phyloP scores from a whole-genome alignment of 2,888 invertebrate genomes.

The Dysmachus trigonus region DNA sequence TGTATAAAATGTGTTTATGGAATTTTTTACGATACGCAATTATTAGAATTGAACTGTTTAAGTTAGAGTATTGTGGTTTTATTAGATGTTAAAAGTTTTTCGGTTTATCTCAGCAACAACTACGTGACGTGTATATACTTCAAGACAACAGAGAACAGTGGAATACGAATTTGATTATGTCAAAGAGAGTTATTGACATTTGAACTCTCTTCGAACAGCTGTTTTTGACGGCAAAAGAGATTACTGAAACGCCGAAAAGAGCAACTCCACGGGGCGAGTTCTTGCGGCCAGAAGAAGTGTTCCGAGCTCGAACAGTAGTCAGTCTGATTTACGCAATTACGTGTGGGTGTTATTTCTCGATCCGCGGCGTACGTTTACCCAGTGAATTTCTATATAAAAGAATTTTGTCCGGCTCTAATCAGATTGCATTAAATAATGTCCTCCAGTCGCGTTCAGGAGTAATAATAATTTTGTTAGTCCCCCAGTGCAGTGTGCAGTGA shows the following conservation, averaged over 20 bases:
- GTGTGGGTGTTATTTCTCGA: background rate
- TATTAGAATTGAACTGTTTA: background rate
- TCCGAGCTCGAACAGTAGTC: background rate
- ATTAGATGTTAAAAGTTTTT: background rate
- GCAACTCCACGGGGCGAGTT: background rate
- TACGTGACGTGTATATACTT: background rate
- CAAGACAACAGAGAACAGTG: background rate
- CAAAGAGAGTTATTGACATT: background rate
- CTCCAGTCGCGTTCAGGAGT: background rate
- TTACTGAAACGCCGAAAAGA: background rate
- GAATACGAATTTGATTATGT: background rate
- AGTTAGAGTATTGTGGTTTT: background rate
- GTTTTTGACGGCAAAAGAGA: background rate
- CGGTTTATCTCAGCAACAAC: background rate
- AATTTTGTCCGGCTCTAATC: background rate
- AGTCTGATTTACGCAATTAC: background rate
- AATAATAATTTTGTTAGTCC: background rate
- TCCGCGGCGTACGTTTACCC: background rate
- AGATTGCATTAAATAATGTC: background rate
- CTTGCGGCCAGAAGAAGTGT: background rate
- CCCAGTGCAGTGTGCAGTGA: background rate
- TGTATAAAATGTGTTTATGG: background rate
- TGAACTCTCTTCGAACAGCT: background rate
- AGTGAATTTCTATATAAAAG: background rate
- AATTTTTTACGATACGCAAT: background rate